Evolutionary conservation across 2,888 invertebrate genomes (phyloP).

Genomic region (Cryptophagus acutangulus): DNA sequence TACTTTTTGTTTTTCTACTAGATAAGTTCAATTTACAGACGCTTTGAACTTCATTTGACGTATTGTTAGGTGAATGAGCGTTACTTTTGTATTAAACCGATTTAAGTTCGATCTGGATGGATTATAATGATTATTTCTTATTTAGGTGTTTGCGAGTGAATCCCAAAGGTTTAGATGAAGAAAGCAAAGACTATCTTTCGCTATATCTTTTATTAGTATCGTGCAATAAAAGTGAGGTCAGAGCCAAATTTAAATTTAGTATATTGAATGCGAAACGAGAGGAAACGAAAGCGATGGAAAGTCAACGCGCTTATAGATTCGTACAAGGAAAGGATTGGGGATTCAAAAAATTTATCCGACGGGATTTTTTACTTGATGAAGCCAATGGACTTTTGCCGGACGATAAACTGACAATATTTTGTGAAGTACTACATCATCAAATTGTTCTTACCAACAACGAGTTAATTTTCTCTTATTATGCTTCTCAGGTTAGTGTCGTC

Average conservation of each 20-base stretch:
- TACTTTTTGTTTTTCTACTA: conserved; percentile 3
- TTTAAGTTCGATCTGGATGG: too few species aligned
- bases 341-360: conserved; percentile 98
- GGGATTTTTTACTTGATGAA: conserved; percentile 98
- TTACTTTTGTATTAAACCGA: too few species aligned
- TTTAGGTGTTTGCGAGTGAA: conserved; percentile 95
- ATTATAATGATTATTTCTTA: conserved; percentile 25
- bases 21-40: too few species aligned
- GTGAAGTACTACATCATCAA: conserved; percentile 68
- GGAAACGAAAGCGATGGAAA: conserved; percentile 99
- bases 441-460: conserved; percentile 3
- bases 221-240: conserved; percentile 99
- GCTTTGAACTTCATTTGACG: background rate
- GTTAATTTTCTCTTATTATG: conserved; percentile 10
- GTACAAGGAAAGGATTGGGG: conserved; percentile 99
- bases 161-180: conserved; percentile 99
- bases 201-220: conserved; percentile 97
- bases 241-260: conserved; percentile 99
- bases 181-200: conserved; percentile 99
- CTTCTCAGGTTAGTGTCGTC: conserved; percentile 79
- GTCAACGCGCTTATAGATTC: conserved; percentile 94
- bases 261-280: conserved; percentile 99
- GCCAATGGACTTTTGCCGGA: conserved; percentile 97
- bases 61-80: too few species aligned
- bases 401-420: conserved; percentile 98